phyloP scores from a whole-genome alignment of 2,888 invertebrate genomes.

The Trissolcus brochymenae region DNA sequence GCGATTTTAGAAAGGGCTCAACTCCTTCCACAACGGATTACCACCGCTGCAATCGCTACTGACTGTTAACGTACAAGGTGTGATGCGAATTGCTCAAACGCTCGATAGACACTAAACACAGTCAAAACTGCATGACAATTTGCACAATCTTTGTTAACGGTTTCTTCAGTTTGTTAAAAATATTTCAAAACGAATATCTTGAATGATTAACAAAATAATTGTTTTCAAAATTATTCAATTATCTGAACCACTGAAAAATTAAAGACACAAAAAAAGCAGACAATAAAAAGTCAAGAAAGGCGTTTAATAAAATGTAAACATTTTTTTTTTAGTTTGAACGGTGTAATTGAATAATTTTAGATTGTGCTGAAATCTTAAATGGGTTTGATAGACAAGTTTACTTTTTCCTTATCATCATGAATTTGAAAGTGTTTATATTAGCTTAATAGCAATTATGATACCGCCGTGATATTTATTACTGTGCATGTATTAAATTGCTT shows the following conservation, averaged over 20 bases:
- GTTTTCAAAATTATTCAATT: background rate
- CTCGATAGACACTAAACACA: constrained; percentile 30
- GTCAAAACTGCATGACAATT: constrained; percentile 39
- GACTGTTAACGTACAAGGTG: constrained; percentile 49
- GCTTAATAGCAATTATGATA: constrained; percentile 1
- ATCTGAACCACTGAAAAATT: too few species aligned
- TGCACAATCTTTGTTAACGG: constrained; percentile 21
- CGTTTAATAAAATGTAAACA: background rate
- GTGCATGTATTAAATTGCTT: too few species aligned
- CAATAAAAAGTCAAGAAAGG: background rate
- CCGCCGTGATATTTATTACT: background rate
- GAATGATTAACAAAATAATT: background rate
- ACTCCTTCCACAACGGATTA: constrained; percentile 48
- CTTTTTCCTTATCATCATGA: too few species aligned
- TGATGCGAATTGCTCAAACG: constrained; percentile 51
- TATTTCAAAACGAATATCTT: background rate
- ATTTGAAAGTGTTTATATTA: too few species aligned
- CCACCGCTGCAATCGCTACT: constrained; percentile 38
- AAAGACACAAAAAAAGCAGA: too few species aligned
- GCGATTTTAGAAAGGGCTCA: constrained; percentile 72
- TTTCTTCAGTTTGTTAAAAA: background rate
- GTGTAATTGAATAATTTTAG: too few species aligned
- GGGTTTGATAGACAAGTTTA: too few species aligned
- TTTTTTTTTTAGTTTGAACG: background rate
- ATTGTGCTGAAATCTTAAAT: too few species aligned